Base-by-base conservation (phyloP, 2,797 vertebrate genomes). In the Coluber constrictor region DNA sequence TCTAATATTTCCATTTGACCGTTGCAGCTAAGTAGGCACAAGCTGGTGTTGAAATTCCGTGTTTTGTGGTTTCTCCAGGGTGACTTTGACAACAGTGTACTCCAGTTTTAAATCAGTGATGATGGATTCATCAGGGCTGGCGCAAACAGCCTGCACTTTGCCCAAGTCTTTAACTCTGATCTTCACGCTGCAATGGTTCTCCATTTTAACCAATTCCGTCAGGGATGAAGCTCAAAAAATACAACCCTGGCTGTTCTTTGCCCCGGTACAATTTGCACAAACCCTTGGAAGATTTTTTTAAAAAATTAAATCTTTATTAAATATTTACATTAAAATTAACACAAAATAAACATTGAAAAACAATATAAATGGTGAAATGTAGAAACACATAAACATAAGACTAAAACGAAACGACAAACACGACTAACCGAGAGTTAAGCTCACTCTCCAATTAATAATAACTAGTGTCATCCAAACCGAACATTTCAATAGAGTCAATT, bases 101-200 rank as follows among this genome's bases (percentile, higher is more conserved):
- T 95, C 91, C 94, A 96, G 93, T 98, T 97, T 98, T 97, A 97
- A 98, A 97, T 98, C 97, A 97, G 90, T 97, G 96, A 97, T 97
- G 97, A 98, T 98, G 96, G 97, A 98, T 98, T 98, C 98, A 98
- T 98, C 96, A 97, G 98, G 95, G 96, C 90, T 97, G 97, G 97
- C 97, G 97, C 97, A 96, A 97, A 96, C 96, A 96, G 94, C 94
- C 95, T 97, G 95, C 95, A 96, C 94, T 95, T 92, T 95, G 90
- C 95, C 95, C 93, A 90, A 96, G 96, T 97, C 96, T 97, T 96
- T 97, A 95, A 27, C 95, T 96, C 95, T 97, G 96, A 98, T 98
- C 97, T 98, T 98, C 97, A 97, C 83, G 79, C 95, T 95, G 88
- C 96, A 97, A 92, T 96, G 97, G 96, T 97, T 97, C 97, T 96